Base-by-base conservation (phyloP, 2,888 invertebrate species). In the Drosophila subquinaria region DNA sequence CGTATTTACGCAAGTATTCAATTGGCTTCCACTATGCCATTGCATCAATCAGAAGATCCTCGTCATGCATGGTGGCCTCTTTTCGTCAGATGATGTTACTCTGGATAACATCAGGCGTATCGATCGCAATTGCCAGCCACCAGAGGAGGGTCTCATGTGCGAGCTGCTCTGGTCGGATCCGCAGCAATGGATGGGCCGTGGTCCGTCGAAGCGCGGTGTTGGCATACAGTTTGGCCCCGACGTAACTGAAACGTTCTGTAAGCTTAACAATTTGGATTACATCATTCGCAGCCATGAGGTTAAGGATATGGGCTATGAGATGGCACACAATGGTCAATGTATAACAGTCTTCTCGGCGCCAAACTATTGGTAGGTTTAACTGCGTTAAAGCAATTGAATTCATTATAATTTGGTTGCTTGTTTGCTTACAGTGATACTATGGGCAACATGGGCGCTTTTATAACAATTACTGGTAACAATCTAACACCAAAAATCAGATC, bases 281-380 rank as follows among this genome's bases (percentile, higher is more conserved):
- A 94, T 99, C 82, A 96, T 99, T 66, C 94, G 99, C 67, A 98
- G 98, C 93, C 99, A 99, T 92, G 99, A 99, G 93, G 99, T 99
- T 55, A 99, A 99, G 93, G 96, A 97, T 85, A 96, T 97, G 64
- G 99, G 99, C 0, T 99, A 98, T 91, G 99, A 99, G 93, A 94
- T 97, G 48, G 97, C 97, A 33, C 99, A 99, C 92, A 95, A 97
- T 90, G 98, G 98, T 40, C 97, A 97, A 92, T 99, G 99, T 92
- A 97, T 99, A 91, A 99, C 99, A 11, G 98, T 99, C 52, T 99
- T 99, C 94, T 99, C 99, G 1, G 99, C 99, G 83, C 99, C 99
- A 78, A 99, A 99, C 93, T 99, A 99, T 95, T 99, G 99, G 98
- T 98, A 93, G 74, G 79, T 59, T 11, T n/a, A 10, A 20, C 2